Evolutionary conservation across 2,797 vertebrate species (phyloP).

Genomic region (Avahi laniger): DNA sequence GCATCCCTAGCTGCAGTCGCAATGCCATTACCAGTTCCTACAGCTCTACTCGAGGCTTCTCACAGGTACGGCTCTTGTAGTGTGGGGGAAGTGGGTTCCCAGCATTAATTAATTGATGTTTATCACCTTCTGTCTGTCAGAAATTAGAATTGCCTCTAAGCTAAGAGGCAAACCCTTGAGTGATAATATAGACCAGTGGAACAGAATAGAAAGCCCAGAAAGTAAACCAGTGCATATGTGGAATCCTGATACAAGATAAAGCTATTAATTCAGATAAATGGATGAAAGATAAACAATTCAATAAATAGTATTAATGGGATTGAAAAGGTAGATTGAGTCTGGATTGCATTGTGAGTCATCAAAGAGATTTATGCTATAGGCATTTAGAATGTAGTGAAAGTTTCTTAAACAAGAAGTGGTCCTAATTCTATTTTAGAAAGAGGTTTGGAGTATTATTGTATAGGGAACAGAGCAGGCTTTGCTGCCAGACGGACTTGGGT

Average conservation of each 20-base stretch:
- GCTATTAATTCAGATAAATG: background rate
- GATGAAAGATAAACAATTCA: background rate
- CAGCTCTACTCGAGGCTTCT: conserved; percentile 90
- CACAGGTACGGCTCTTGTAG: conserved; percentile 77
- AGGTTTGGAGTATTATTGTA: background rate
- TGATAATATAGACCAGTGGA: background rate
- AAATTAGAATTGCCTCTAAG: background rate
- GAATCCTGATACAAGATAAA: background rate
- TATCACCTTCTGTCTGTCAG: background rate
- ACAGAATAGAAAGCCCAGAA: background rate
- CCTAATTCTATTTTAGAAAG: background rate
- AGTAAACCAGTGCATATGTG: background rate
- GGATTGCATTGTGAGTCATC: background rate
- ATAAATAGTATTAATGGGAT: background rate
- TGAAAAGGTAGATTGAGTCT: background rate
- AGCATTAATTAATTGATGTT: background rate
- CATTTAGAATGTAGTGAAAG: background rate
- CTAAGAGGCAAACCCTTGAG: background rate
- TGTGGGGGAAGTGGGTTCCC: background rate
- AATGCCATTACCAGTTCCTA: conserved; percentile 97
- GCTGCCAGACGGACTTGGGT: background rate
- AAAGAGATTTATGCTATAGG: background rate
- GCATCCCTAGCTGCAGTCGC: conserved; percentile 88
- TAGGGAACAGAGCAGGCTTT: background rate
- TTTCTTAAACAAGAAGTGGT: background rate